A percentile compares a stretch with the other conserved stretches of the same genome.
These are phyloP conservation scores for Orius laevigatus DNA, from an alignment of 1,140 invertebrate genomes.

Conservation along the genomic window DNA sequence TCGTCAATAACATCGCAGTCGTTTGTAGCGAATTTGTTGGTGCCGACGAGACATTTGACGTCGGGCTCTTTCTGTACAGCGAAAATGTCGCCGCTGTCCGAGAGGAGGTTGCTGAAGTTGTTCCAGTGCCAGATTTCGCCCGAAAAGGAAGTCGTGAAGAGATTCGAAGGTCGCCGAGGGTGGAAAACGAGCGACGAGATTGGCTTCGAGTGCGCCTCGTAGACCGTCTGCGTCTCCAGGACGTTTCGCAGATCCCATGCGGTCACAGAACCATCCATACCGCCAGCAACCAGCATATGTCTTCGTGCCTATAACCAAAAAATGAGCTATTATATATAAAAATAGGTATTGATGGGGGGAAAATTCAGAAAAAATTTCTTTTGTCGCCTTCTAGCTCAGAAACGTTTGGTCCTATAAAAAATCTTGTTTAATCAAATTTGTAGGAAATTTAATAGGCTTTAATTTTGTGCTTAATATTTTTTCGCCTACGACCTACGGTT, in stretches of 20 bases:
- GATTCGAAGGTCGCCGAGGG: conserved; percentile 2
- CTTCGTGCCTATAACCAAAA: not conserved
- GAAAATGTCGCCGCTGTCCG: not conserved
- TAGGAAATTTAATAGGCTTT: too few relatives aligned
- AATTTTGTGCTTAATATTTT: too few relatives aligned
- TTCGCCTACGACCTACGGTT: too few relatives aligned
- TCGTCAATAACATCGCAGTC: conserved; percentile 7
- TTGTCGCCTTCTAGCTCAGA: too few relatives aligned
- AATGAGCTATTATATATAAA: too few relatives aligned
- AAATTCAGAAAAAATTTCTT: too few relatives aligned
- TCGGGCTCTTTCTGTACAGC: not conserved
- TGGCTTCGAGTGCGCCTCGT: conserved; percentile 2
- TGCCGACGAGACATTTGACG: not conserved
- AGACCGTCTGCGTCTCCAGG: not conserved
- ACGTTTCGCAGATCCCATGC: conserved; percentile 8
- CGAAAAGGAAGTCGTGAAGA: conserved; percentile 2
- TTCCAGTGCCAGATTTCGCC: conserved; percentile 13
- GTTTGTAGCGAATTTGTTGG: conserved; percentile 8
- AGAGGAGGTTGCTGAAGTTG: conserved; percentile 6
- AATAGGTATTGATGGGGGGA: too few relatives aligned
- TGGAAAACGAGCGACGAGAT: conserved; percentile 4
- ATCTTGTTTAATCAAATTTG: too few relatives aligned
- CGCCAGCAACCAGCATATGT: conserved; percentile 4
- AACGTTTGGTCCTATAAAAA: too few relatives aligned
- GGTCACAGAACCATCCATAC: conserved; percentile 4